Evolutionary conservation across 1,140 invertebrate species (phyloP), one percentile per base, ranked within the genome.

Genomic region (Drosophila kohkoa): DNA sequence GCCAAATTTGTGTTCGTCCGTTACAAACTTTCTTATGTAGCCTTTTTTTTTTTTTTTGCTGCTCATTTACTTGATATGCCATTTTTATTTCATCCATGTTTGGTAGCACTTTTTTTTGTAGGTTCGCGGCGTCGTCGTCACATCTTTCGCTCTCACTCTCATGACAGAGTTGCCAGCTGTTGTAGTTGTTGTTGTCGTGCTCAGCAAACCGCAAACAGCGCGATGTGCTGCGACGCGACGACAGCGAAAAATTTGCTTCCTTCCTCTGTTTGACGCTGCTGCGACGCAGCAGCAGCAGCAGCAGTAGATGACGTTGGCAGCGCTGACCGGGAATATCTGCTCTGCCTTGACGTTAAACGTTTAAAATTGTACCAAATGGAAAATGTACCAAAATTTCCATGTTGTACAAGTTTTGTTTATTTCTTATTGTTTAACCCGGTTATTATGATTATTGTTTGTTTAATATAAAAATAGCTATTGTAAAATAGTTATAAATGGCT

Each of bases 1-100:
- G 71, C 76, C 82, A 86, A 79, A 76, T 87, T 38, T 38, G 20
- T 25, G 20, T 25, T 81, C 60, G 68, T 43, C 59, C 60, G 82
- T 73, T 86, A 86, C 78, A 86, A 78, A 78, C 73, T 81, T 83
- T 79, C 67, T 71, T 81, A 67, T 55, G 32, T 69, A 57, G 13
- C n/a, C 32, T 35, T 51, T 60, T 5, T 5, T 51, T 60, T 5
- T 5, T 41, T 52, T 69, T 7, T 1, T 58, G 49, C 28, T 25
- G 6, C 52, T 49, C 32, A 65, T 49, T 65, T 35, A 16, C 15
- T 48, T 57, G n/a, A 32, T 25, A 25, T 54, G n/a, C 30, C n/a
- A 20, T 64, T 73, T 66, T 46, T 52, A 41, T 62, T 46, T 55
- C 11, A 55, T 45, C 51, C 58, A 77, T 82, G 69, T 82, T 86